phyloP scores from a whole-genome alignment of 2,113 vertebrate species.

The Egretta garzetta region DNA sequence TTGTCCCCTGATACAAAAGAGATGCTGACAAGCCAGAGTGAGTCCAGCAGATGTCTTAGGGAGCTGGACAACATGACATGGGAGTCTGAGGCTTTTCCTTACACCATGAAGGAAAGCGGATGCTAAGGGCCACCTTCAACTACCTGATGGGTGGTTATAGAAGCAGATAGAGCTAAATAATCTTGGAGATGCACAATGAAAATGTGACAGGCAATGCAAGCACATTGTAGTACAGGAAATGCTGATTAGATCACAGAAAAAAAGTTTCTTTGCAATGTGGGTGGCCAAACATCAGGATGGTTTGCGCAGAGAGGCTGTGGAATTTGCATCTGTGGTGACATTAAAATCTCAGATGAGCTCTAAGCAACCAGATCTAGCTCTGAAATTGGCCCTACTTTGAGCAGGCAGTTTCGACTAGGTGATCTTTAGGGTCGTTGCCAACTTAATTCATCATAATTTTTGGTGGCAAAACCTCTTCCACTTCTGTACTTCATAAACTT shows the following conservation, averaged over 20 bases:
- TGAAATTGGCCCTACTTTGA: background rate
- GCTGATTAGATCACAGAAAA: background rate
- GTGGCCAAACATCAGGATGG: background rate
- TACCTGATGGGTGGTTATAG: background rate
- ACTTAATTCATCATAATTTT: background rate
- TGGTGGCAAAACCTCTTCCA: background rate
- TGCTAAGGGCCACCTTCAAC: background rate
- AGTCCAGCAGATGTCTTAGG: background rate
- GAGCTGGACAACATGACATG: background rate
- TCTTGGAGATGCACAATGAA: background rate
- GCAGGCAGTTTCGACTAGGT: background rate
- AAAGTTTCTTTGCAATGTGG: background rate
- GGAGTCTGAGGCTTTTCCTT: background rate
- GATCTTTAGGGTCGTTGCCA: background rate
- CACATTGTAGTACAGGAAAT: background rate
- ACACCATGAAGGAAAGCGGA: background rate
- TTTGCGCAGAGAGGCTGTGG: background rate
- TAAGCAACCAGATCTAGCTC: background rate
- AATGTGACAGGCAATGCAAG: background rate
- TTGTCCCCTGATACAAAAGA: background rate
- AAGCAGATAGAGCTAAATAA: background rate
- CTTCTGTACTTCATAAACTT: background rate
- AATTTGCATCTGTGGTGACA: background rate
- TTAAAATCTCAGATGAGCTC: background rate
- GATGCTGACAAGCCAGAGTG: background rate